A percentile compares a stretch with the other conserved stretches of the same genome.
phyloP scores from a whole-genome alignment of 23 tunicate species.

The Phallusia fumigata region DNA sequence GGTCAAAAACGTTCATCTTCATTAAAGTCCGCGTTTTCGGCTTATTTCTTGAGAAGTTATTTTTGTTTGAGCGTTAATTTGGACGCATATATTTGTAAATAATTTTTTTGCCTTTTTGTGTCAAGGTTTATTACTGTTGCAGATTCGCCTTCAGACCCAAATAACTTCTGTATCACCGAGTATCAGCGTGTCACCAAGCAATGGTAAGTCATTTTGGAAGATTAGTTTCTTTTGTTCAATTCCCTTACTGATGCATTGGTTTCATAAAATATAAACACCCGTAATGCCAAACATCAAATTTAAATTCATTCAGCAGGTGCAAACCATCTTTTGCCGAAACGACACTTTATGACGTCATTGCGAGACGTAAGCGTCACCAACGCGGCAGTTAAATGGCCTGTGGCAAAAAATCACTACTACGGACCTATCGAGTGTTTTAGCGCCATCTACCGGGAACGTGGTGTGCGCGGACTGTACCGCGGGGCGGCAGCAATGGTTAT shows the following conservation, averaged over 20 bases:
- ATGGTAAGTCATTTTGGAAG: too few relatives aligned
- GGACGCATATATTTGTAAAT: too few relatives aligned
- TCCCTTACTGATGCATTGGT: too few relatives aligned
- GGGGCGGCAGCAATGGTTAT: slow-evolving; percentile 68
- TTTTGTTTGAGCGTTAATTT: too few relatives aligned
- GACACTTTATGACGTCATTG: slow-evolving; percentile 8
- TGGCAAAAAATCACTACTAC: slow-evolving; percentile 8
- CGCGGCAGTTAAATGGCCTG: not conserved
- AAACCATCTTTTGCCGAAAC: not conserved
- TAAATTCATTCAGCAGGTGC: not conserved
- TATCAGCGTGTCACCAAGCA: too few relatives aligned
- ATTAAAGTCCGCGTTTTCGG: too few relatives aligned
- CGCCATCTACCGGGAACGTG: slow-evolving; percentile 43
- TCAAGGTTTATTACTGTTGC: not conserved
- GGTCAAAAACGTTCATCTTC: not conserved
- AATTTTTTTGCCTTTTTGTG: not conserved
- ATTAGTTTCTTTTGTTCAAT: too few relatives aligned
- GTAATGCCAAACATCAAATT: too few relatives aligned
- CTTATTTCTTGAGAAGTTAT: too few relatives aligned
- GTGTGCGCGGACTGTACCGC: slow-evolving; percentile 64
- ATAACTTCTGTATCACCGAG: not conserved
- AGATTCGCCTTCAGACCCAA: slow-evolving; percentile 55
- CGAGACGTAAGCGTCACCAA: not conserved
- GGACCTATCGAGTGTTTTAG: slow-evolving; percentile 59
- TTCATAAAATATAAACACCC: too few relatives aligned